Evolutionary conservation across 1,140 invertebrate genomes (phyloP), one percentile per base, ranked within the genome.

Genomic region (Cyclargus thomasi): DNA sequence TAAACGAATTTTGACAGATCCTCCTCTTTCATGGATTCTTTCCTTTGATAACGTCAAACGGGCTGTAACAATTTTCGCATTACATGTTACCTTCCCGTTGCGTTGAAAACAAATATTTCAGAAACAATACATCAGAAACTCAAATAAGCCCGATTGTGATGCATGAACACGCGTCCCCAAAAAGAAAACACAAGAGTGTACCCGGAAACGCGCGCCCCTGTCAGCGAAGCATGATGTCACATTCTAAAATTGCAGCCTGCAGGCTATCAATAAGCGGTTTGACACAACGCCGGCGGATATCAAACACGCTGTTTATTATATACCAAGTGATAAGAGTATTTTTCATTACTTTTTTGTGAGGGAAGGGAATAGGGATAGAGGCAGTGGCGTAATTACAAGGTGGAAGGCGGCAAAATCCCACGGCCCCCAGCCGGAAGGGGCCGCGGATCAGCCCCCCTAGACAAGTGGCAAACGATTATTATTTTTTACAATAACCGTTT

Each of bases 171-270:
- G 39, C 14, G 14, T 47, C 11, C 10, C 39, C 10, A 47, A 47
- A 47, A 47, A 16, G 39, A 14, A 47, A 47, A 47, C 8, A 47
- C 14, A 16, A 11, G 18, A 59, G 20, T 18, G 53, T 55, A 10
- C 55, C 55, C 55, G 55, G 55, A 59, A 59, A 20, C 55, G 55
- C 18, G 17, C 55, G 20, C 55, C 55, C 55, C 55, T 59, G 18
- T 59, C 55, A 59, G 55, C 55, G 55, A 21, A 59, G 55, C 55
- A 20, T 59, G 55, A 59, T 59, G 55, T 55, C 53, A 18, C 55
- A 59, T 20, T 20, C 55, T 59, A 59, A 59, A 59, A 59, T 59
- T 59, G 55, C 55, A 59, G 55, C 55, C 55, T 59, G 55, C 55
- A 59, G 55, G 55, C 55, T 20, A 59, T 22, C 17, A 20, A 47